Evolutionary conservation across 1,140 invertebrate genomes (phyloP).

Genomic region (Lysiphlebus fabarum): DNA sequence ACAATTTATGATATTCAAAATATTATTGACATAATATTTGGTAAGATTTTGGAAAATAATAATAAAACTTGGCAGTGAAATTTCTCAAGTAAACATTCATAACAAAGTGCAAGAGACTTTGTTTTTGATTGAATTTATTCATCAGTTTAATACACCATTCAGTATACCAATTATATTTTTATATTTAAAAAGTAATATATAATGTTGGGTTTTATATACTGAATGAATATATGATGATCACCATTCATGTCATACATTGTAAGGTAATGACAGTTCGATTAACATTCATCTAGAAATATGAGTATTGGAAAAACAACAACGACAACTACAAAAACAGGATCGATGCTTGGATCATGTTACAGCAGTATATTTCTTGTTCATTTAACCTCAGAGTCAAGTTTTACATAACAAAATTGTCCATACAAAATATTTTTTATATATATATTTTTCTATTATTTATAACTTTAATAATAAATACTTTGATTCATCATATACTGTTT

Average conservation of each 20-base stretch:
- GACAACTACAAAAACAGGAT: too few relatives aligned
- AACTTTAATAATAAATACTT: background rate
- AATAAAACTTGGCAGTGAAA: too few relatives aligned
- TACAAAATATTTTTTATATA: too few relatives aligned
- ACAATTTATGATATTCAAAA: too few relatives aligned
- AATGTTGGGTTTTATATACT: background rate
- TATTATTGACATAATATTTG: too few relatives aligned
- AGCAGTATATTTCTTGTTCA: constrained; percentile 16
- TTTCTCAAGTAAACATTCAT: too few relatives aligned
- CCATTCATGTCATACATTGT: constrained; percentile 8
- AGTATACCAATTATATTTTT: too few relatives aligned
- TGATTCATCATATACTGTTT: background rate
- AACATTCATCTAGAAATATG: constrained; percentile 25
- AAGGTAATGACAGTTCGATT: constrained; percentile 20
- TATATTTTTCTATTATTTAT: too few relatives aligned
- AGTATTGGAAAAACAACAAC: constrained; percentile 10
- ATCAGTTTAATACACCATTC: too few relatives aligned
- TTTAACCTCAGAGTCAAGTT: constrained; percentile 19
- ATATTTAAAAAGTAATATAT: background rate
- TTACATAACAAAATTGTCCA: background rate
- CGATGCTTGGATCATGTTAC: constrained; percentile 11
- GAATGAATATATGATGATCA: constrained; percentile 14
- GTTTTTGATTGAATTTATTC: too few relatives aligned
- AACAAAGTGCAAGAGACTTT: too few relatives aligned
- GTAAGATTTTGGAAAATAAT: too few relatives aligned